Evolutionary conservation across 2,797 vertebrate genomes (phyloP).

Genomic region (Parauchenoglanis ngamensis): DNA sequence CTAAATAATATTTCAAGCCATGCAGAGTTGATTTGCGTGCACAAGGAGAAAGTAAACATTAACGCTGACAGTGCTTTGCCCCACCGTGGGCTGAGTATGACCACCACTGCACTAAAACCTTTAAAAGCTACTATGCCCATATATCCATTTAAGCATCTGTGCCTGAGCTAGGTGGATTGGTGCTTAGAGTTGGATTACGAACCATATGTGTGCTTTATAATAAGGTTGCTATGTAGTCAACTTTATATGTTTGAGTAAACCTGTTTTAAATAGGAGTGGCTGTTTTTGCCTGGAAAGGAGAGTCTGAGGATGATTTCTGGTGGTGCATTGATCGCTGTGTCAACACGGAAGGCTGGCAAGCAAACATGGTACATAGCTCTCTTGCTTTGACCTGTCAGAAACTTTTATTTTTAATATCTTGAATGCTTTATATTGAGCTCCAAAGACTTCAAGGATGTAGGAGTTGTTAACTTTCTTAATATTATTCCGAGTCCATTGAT

Average conservation of each 20-base stretch:
- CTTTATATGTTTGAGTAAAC: background rate
- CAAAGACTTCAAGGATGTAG: background rate
- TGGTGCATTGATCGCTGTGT: constrained; percentile 99
- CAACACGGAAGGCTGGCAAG: constrained; percentile 92
- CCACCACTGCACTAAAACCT: background rate
- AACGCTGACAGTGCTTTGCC: background rate
- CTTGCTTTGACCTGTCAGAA: background rate
- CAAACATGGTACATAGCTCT: constrained; percentile 87
- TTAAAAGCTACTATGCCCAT: background rate
- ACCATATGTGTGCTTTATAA: constrained; percentile 16
- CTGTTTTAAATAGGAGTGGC: constrained; percentile 81
- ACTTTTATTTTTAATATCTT: background rate
- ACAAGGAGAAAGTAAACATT: background rate
- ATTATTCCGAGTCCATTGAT: background rate
- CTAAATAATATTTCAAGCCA: background rate
- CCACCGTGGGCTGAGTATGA: background rate
- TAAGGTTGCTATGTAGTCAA: background rate
- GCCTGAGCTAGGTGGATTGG: background rate
- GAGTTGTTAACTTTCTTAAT: background rate
- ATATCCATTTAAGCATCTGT: constrained; percentile 7
- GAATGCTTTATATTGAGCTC: background rate
- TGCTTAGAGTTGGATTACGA: background rate
- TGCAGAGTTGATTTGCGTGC: background rate
- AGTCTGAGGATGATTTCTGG: constrained; percentile 99
- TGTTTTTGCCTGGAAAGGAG: constrained; percentile 98